Conservation (phyloP, 2,113 vertebrate genomes). For the Narcine bancroftii region DNA sequence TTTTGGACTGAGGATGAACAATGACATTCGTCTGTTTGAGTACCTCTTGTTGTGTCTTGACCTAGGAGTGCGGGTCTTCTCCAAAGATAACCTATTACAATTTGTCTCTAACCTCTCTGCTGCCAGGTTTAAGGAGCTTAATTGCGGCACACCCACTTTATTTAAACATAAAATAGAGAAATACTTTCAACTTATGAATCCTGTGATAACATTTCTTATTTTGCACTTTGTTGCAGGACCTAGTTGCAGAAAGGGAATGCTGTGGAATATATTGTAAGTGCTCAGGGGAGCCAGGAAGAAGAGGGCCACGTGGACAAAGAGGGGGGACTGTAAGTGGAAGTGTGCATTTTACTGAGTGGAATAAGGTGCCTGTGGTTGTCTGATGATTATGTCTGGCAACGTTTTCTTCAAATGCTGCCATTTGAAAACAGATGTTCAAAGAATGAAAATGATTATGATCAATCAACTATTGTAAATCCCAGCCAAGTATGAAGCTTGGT, state of each 20-base stretch:
- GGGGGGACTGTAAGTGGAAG: slow-evolving; percentile 62
- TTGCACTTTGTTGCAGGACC: slow-evolving; percentile 52
- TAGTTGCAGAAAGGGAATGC: slow-evolving; percentile 64
- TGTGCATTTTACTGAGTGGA: too few relatives aligned
- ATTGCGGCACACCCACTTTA: too few relatives aligned
- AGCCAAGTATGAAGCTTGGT: neutral
- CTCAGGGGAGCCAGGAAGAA: slow-evolving; percentile 60
- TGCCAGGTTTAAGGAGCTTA: neutral
- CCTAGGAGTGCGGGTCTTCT: too few relatives aligned
- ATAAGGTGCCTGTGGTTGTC: neutral
- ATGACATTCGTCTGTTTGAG: neutral
- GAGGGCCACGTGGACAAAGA: slow-evolving; percentile 52
- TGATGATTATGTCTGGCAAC: neutral
- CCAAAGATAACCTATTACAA: too few relatives aligned
- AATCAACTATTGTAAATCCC: neutral
- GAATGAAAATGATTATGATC: neutral
- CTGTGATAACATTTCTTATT: neutral
- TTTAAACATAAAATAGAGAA: neutral
- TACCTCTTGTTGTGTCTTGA: neutral
- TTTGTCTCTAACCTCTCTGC: neutral
- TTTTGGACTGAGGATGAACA: neutral
- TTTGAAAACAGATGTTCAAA: neutral
- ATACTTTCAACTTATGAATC: neutral
- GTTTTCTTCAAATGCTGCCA: neutral
- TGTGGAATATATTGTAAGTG: slow-evolving; percentile 68